A percentile compares a stretch with the other conserved stretches of the same genome.
Evolutionary conservation across 2,113 vertebrate genomes (phyloP).

Genomic region (Channa argus): DNA sequence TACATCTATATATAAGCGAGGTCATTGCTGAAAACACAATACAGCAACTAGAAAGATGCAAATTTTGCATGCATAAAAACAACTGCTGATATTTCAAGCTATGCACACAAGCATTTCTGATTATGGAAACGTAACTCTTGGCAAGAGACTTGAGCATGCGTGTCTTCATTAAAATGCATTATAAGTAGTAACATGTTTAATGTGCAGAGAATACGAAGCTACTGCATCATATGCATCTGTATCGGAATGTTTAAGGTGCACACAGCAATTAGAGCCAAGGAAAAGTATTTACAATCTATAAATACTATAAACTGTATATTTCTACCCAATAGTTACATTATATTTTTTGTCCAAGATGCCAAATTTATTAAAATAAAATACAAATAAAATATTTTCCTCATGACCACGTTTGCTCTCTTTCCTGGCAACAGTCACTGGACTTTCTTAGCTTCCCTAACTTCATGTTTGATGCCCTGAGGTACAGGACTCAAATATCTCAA

Average conservation of each 20-base stretch:
- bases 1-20: neutral
- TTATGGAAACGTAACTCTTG: constrained; percentile 37
- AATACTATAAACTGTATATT: too few species aligned
- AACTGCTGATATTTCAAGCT: constrained; percentile 15
- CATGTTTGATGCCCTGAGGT: constrained; percentile 40
- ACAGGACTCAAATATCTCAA: constrained; percentile 14
- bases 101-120: constrained; percentile 6
- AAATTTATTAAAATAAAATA: neutral
- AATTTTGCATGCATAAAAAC: constrained; percentile 18
- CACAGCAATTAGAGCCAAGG: neutral
- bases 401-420: constrained; percentile 14
- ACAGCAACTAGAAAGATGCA: neutral
- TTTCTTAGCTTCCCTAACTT: constrained; percentile 35
- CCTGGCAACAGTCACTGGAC: constrained; percentile 23
- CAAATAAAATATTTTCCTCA: neutral
- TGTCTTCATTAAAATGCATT: constrained; percentile 21
- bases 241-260: neutral
- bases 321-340: too few species aligned
- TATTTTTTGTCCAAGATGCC: constrained; percentile 6
- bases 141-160: constrained; percentile 18
- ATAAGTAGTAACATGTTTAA: constrained; percentile 3
- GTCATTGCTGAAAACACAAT: neutral
- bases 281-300: neutral
- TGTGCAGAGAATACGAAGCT: neutral
- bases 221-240: neutral